These are phyloP conservation scores for Neuroterus valhalla DNA, from an alignment of 1,140 invertebrate species.

Conservation along the genomic window DNA sequence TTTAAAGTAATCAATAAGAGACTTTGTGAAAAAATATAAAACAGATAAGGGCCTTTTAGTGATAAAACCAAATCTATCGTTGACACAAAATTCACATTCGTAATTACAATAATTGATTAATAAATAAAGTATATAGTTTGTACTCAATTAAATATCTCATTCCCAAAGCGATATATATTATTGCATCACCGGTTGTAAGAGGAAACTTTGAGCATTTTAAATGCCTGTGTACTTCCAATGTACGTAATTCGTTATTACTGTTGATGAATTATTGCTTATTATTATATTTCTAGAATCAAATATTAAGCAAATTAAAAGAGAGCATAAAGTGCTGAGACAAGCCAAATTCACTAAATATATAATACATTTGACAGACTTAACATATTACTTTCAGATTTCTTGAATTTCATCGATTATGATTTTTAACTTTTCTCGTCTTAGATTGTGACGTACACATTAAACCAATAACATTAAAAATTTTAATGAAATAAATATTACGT, in stretches of 20 bases:
- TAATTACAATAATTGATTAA: not conserved
- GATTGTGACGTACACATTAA: too few relatives aligned
- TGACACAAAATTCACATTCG: not conserved
- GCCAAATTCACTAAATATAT: too few relatives aligned
- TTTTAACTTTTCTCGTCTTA: too few relatives aligned
- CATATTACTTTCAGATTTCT: too few relatives aligned
- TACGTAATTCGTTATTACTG: slow-evolving; percentile 1
- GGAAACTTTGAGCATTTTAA: slow-evolving; percentile 7
- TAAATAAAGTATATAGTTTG: slow-evolving; percentile 13
- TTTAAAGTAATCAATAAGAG: not conserved
- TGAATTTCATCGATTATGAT: too few relatives aligned
- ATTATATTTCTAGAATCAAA: too few relatives aligned
- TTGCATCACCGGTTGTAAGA: slow-evolving; percentile 5
- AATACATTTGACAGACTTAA: too few relatives aligned
- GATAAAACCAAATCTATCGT: not conserved
- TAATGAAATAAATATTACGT: too few relatives aligned
- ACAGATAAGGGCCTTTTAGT: not conserved
- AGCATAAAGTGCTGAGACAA: too few relatives aligned
- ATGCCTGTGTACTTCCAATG: not conserved
- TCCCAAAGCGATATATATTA: slow-evolving; percentile 19
- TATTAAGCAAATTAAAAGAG: too few relatives aligned
- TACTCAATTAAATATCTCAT: slow-evolving; percentile 13
- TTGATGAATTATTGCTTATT: not conserved
- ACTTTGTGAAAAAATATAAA: not conserved
- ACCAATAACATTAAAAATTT: too few relatives aligned